Base-by-base conservation (phyloP, 2,888 invertebrate genomes). In the Perizoma affinitatum region DNA sequence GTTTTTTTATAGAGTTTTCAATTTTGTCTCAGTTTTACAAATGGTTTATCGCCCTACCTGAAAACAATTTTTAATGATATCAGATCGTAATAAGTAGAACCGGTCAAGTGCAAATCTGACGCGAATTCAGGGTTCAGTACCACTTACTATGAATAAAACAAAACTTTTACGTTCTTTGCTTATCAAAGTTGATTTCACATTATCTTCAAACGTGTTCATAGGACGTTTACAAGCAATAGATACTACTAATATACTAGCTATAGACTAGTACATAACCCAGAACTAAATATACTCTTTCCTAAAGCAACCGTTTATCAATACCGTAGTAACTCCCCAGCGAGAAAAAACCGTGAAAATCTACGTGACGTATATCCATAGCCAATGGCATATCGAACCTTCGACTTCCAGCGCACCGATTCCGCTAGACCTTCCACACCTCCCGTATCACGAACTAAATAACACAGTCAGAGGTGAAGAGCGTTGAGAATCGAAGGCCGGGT, bases 321-420 rank as follows among this genome's bases (percentile, higher is more conserved):
- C 65, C 72, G 72, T 70, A 72, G 58, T 51, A 67, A 69, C 76
- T 69, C 76, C 22, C 77, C 78, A 79, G 78, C 73, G 76, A 79
- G 75, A 79, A 83, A 87, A 77, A 77, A 72, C 75, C 67, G 71
- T 80, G 87, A 90, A 89, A 88, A 87, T 89, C 87, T 90, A 91
- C 91, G 91, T 89, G 76, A 87, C 87, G 86, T 87, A 80, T 76
- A 67, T 79, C 82, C 69, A 88, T 87, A 81, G 86, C 90, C 90
- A 88, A 90, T 90, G 80, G 87, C 76, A 72, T 76, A 90, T 91
- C 85, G 90, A 91, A 90, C 85, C 87, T 88, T 85, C 78, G 71
- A 51, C 64, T 75, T 68, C 65, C 67, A 58, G 70, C 54, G 67
- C 58, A 7, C 73, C 76, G 72, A 35, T 35, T n/a, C 36, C 67